Base-by-base conservation (phyloP, 2,888 invertebrate genomes). In the Tillus elongatus region DNA sequence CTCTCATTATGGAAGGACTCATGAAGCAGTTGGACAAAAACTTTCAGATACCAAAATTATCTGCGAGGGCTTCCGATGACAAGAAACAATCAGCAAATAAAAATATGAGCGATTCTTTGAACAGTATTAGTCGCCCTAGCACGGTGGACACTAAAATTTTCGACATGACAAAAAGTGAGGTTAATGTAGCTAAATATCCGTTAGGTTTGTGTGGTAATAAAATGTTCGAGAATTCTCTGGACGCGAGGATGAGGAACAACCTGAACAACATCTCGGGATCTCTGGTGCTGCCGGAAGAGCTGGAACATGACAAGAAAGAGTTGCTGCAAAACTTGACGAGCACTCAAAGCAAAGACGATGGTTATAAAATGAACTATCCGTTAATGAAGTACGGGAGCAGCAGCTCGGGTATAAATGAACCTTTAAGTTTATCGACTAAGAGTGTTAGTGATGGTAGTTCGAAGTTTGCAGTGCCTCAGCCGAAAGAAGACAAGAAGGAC, bases 1-100 rank as follows among this genome's bases (percentile, higher is more conserved):
- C 75, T 36, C 70, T 77, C 46, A 67, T 75, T 30, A 76, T 83
- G 53, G 85, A 85, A 53, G 81, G 84, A 6, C 68, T 84, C 37
- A 83, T 83, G 52, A 87, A 86, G 54, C 79, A 82, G 6, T 81
- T 88, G 52, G 79, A 79, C 37, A 82, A 82, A 39, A 88, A 85
- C 56, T 89, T 87, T 67, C 89, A 89, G 69, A 89, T 89, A 53
- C 88, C 88, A 1, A 89, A 88, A 64, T 61, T 88, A 40, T 82
- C 82, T 1, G 79, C 79, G 3, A 39, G 56, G 9, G 16, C 35
- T 37, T 46, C 54, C 4, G 58, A 57, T 24, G 53, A 60, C 29
- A 56, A 53, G 39, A 63, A 62, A 39, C 41, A 52, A 8, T 68
- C 70, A 56, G 71, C 69, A 45, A 67, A 69, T 51, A 47, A 49